Percentiles rank a stretch among this genome's conserved stretches.
These are phyloP conservation scores for Ambastaia sidthimunki DNA, from an alignment of 2,797 vertebrate genomes.

Conservation along the genomic window DNA sequence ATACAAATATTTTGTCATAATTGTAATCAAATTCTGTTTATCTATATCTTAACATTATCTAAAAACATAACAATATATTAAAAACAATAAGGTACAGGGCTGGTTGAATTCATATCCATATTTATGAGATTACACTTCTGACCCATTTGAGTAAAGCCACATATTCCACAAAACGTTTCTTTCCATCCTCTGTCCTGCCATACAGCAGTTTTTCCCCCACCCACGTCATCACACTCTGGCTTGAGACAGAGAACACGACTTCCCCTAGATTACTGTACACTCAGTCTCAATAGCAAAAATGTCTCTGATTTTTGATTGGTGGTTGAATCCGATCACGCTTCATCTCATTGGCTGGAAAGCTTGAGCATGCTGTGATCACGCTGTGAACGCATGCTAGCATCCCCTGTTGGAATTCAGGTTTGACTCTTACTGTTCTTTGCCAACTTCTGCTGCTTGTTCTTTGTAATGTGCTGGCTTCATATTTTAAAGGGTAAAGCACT, in stretches of 20 bases:
- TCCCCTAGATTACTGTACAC: not conserved
- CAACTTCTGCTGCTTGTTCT: not conserved
- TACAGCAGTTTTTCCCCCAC: not conserved
- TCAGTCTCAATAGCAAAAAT: not conserved
- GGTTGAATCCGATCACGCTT: constrained; percentile 9
- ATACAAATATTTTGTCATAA: not conserved
- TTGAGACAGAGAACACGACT: constrained; percentile 4
- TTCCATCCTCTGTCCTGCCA: not conserved
- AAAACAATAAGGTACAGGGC: too few relatives aligned
- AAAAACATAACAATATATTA: too few relatives aligned
- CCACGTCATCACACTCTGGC: constrained; percentile 3
- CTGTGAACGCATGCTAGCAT: constrained; percentile 29
- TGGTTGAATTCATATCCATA: not conserved
- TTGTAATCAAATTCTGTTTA: too few relatives aligned
- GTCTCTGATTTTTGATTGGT: constrained; percentile 38
- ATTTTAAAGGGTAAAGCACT: not conserved
- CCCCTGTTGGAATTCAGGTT: not conserved
- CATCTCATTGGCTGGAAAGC: constrained; percentile 36
- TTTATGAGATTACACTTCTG: not conserved
- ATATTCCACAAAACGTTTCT: not conserved
- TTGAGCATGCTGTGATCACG: constrained; percentile 45
- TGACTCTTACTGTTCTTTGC: constrained; percentile 10
- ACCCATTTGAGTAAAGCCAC: not conserved
- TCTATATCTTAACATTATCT: too few relatives aligned
- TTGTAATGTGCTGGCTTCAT: not conserved